A percentile compares a stretch with the other conserved stretches of the same genome.
Evolutionary conservation across 2,797 vertebrate genomes (phyloP).

Genomic region (Chaetodon trifasciatus): DNA sequence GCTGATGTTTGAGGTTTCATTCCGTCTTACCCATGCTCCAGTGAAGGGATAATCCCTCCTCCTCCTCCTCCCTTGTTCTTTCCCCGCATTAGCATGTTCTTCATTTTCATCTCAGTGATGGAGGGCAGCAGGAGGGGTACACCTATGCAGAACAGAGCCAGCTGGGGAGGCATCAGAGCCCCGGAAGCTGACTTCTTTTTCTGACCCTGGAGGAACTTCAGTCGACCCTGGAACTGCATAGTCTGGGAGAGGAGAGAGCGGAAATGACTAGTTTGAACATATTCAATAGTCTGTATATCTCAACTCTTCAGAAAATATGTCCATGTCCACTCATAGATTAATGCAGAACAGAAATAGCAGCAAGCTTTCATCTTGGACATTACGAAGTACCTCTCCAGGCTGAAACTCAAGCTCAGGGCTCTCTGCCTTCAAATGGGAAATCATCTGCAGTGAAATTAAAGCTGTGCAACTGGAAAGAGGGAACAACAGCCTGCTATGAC

Average conservation of each 20-base stretch:
- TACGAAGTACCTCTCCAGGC: too few species aligned
- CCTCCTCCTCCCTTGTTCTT: conserved; percentile 86
- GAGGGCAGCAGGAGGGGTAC: conserved; percentile 92
- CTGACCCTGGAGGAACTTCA: conserved; percentile 95
- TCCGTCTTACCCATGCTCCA: conserved; percentile 85
- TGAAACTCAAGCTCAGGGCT: too few species aligned
- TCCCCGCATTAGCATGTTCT: conserved; percentile 87
- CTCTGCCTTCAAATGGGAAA: too few species aligned
- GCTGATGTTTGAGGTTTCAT: not conserved
- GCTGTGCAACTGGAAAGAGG: too few species aligned
- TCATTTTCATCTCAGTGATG: conserved; percentile 91
- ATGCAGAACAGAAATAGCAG: not conserved
- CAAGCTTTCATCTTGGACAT: too few species aligned
- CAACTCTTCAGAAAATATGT: not conserved
- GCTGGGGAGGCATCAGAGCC: conserved; percentile 86
- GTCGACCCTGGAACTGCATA: conserved; percentile 96
- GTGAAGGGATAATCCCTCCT: conserved; percentile 65
- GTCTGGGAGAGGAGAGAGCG: conserved; percentile 82
- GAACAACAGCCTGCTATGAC: too few species aligned
- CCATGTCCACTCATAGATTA: not conserved
- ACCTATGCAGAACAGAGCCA: conserved; percentile 94
- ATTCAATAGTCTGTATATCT: not conserved
- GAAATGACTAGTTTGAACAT: conserved; percentile 2
- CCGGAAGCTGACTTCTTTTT: conserved; percentile 92
- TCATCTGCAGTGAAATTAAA: too few species aligned